Base-by-base conservation (phyloP, 2,797 vertebrate genomes). In the Poeciliopsis paucimaculata region DNA sequence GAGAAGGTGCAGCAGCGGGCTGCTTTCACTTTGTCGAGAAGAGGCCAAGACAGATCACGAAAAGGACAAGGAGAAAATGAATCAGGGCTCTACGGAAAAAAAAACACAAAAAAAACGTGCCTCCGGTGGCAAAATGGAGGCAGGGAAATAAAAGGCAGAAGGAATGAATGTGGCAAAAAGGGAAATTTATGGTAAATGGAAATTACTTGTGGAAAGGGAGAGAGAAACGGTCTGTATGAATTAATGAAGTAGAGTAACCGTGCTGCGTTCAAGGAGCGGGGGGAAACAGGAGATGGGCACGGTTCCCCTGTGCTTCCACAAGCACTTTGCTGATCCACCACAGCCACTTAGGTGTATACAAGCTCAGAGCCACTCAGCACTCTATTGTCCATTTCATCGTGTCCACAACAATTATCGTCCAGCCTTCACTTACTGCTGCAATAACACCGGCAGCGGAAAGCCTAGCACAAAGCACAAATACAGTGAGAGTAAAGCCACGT, bases 251-350 rank as follows among this genome's bases (percentile, higher is more conserved):
- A 85, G 81, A 80, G 70, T 64, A 78, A 72, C 73, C 78, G 75
- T 53, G 76, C 79, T 87, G 82, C 72, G 46, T 86, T 85, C 72
- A 75, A 73, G 74, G 74, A 72, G 31, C 13, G 18, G 64, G 53
- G 10, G 71, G 77, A 87, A 92, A 88, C 80, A 75, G 72, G 88
- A 93, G 89, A 87, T 36, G 85, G 90, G 64, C 79, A 72, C 4
- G 76, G 80, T 86, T 91, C 82, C 90, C 85, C 64, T 74, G 86
- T 83, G 84, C 76, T 73, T 92, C 89, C 89, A 76, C 83, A 78
- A 90, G 90, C 92, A 92, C 92, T 94, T 90, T 75, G 88, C 87
- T 82, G 66, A 91, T 88, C 87, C 91, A 92, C 91, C 90, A 83
- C 92, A 91, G 82, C 76, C 92, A 90, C 93, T 93, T 91, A 88